Evolutionary conservation across 2,797 vertebrate genomes (phyloP).

Genomic region (Hafferia zeledoni): DNA sequence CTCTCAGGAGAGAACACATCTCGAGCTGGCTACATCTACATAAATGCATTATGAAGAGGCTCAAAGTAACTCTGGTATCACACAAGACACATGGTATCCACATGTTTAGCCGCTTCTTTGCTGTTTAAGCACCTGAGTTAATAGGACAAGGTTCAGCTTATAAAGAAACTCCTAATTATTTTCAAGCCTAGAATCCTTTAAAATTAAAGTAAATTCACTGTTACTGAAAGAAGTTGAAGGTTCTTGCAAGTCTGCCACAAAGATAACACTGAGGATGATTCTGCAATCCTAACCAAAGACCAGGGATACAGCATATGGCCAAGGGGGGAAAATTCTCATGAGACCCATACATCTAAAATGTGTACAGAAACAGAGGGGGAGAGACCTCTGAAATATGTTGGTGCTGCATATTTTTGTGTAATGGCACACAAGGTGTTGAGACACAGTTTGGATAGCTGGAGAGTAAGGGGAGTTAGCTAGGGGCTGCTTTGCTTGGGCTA

Average conservation of each 20-base stretch:
- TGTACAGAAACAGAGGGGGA: not conserved
- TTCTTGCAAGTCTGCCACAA: not conserved
- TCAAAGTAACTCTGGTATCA: not conserved
- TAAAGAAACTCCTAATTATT: not conserved
- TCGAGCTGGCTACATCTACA: not conserved
- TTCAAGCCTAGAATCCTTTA: not conserved
- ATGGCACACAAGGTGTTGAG: not conserved
- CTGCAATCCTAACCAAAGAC: not conserved
- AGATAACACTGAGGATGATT: not conserved
- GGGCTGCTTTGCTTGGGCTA: not conserved
- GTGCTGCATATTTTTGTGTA: not conserved
- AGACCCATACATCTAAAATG: not conserved
- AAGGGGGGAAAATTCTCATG: not conserved
- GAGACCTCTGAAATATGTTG: not conserved
- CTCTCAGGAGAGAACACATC: not conserved
- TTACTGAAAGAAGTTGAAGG: not conserved
- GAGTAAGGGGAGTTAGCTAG: not conserved
- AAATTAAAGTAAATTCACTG: not conserved
- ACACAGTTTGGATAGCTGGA: not conserved
- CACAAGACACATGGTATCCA: not conserved
- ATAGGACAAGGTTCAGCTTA: not conserved
- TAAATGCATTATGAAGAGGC: not conserved
- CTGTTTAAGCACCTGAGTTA: not conserved
- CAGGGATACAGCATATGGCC: not conserved
- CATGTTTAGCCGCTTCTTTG: not conserved